phyloP scores from a whole-genome alignment of 2,888 invertebrate genomes.

The Gastrophysa polygoni region DNA sequence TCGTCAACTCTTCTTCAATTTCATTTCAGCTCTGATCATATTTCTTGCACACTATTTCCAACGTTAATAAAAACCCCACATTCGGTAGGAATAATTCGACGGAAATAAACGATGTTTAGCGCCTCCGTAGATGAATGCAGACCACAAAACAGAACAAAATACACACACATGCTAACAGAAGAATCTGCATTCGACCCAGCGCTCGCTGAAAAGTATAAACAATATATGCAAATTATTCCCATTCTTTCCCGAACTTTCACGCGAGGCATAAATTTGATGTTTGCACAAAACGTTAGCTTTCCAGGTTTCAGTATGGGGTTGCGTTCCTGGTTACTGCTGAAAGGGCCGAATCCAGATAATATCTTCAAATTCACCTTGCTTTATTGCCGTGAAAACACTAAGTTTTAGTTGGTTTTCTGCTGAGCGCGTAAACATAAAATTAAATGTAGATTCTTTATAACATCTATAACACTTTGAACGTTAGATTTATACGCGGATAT shows the following conservation, averaged over 20 bases:
- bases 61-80: neutral
- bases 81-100: neutral
- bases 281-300: slow-evolving; percentile 21
- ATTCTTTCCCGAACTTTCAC: slow-evolving; percentile 25
- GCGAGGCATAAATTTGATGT: slow-evolving; percentile 32
- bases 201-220: slow-evolving; percentile 16
- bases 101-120: neutral
- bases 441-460: slow-evolving; percentile 32
- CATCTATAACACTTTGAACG: slow-evolving; percentile 30
- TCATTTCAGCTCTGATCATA: no score
- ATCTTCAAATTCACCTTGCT: slow-evolving; percentile 36
- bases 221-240: slow-evolving; percentile 32
- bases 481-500: slow-evolving; percentile 25
- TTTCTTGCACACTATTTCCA: no score
- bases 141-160: slow-evolving; percentile 4
- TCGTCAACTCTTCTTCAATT: no score
- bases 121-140: neutral
- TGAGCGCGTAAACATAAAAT: slow-evolving; percentile 27
- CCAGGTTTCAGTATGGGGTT: neutral
- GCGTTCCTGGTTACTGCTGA: neutral
- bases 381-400: slow-evolving; percentile 28
- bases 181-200: neutral
- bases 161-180: slow-evolving; percentile 8
- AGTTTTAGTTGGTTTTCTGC: slow-evolving; percentile 26
- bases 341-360: slow-evolving; percentile 28